Evolutionary conservation across 2,113 vertebrate species (phyloP).

Genomic region (Damaliscus lunatus): DNA sequence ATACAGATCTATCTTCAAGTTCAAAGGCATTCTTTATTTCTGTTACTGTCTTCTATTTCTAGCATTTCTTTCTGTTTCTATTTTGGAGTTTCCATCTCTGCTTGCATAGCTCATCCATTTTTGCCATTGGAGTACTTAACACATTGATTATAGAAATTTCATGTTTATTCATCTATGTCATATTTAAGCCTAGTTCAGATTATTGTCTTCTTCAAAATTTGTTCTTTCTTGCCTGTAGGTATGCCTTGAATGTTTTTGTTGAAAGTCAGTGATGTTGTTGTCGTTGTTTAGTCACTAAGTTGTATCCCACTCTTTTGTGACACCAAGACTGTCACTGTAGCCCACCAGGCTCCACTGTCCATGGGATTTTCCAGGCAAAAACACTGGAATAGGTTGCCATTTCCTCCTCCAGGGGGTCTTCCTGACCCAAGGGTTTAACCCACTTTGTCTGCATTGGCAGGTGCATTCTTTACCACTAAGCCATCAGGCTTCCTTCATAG

Average conservation of each 20-base stretch:
- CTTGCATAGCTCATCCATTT: not conserved
- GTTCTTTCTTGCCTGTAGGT: not conserved
- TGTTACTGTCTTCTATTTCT: not conserved
- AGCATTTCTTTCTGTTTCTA: not conserved
- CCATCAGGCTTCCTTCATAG: not conserved
- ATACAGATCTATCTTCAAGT: not conserved
- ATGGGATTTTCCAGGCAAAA: not conserved
- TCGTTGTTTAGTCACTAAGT: rapidly evolving
- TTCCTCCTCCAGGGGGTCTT: not conserved
- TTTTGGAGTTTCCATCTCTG: not conserved
- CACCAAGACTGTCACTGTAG: not conserved
- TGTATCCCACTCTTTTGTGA: not conserved
- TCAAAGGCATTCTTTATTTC: not conserved
- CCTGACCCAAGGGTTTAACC: not conserved
- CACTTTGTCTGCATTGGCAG: not conserved
- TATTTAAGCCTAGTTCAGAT: not conserved
- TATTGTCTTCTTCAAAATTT: not conserved
- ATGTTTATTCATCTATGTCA: not conserved
- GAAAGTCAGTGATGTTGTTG: not conserved
- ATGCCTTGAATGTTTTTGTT: not conserved
- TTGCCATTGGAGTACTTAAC: not conserved
- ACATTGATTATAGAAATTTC: not conserved
- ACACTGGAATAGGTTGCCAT: not conserved
- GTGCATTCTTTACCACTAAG: not conserved
- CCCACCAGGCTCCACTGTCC: rapidly evolving